Conservation (phyloP, 2,113 vertebrate genomes). For the Calonectris borealis region DNA sequence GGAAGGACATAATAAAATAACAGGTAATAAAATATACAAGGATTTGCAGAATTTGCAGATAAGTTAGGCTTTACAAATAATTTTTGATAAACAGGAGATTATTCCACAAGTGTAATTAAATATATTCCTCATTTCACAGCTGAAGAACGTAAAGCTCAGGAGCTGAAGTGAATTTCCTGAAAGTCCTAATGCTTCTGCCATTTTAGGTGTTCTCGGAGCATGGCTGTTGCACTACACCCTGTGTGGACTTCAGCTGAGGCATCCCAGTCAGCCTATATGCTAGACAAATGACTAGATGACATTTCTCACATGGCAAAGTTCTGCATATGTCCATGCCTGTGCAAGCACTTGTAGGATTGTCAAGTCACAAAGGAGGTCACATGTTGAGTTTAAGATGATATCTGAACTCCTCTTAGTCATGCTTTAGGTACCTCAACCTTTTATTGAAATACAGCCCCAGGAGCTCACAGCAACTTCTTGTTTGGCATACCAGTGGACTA, state of each 20-base stretch:
- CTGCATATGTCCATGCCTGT: neutral
- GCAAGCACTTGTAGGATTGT: neutral
- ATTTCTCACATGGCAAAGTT: neutral
- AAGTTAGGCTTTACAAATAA: neutral
- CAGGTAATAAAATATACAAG: neutral
- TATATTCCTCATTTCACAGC: neutral
- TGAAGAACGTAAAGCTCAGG: neutral
- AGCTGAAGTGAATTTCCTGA: neutral
- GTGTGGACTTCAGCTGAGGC: neutral
- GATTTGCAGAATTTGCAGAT: neutral
- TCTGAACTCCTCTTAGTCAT: neutral
- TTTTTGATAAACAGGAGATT: neutral
- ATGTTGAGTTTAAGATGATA: neutral
- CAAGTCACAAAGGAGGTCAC: neutral
- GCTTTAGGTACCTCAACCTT: neutral
- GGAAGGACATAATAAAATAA: neutral
- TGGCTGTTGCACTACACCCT: neutral
- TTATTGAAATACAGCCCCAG: neutral
- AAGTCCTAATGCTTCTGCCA: neutral
- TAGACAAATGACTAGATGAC: neutral
- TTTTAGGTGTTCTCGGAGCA: neutral
- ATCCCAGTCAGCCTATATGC: neutral
- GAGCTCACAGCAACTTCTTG: neutral
- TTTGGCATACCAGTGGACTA: neutral
- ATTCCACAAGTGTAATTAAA: neutral